Evolutionary conservation across 2,888 invertebrate species (phyloP).

Genomic region (Sesia bembeciformis): DNA sequence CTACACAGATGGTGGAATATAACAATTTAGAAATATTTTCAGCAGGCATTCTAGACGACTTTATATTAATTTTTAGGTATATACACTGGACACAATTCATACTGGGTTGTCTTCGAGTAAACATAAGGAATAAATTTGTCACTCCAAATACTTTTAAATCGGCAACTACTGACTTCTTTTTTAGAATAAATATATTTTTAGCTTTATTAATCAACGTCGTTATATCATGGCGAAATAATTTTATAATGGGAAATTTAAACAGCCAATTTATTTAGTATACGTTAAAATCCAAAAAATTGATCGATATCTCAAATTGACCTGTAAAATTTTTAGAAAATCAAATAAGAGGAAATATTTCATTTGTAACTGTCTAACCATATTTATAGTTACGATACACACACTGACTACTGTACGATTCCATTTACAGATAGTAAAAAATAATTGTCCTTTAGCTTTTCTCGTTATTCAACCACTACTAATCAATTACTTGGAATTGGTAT

Average conservation of each 20-base stretch:
- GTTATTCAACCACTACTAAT: background rate
- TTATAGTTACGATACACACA: background rate
- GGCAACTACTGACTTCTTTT: background rate
- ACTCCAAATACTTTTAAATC: slow-evolving; percentile 13
- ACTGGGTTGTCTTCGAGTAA: slow-evolving; percentile 33
- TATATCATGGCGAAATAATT: background rate
- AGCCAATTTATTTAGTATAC: too few species aligned
- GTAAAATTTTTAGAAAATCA: background rate
- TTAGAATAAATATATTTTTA: background rate
- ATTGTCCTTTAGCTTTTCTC: background rate
- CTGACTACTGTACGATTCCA: background rate
- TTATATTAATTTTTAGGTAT: slow-evolving; percentile 30
- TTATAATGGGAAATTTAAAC: slow-evolving; percentile 1
- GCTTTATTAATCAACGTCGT: background rate
- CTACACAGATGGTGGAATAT: background rate
- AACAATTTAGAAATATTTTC: slow-evolving; percentile 23
- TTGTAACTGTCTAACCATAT: background rate
- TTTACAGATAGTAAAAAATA: background rate
- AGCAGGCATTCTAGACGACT: slow-evolving; percentile 38
- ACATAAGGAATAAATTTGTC: slow-evolving; percentile 32
- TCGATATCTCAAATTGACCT: slow-evolving; percentile 8
- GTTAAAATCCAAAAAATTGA: slow-evolving; percentile 48
- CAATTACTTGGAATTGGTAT: slow-evolving; percentile 18
- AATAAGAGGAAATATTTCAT: background rate
- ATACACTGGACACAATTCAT: slow-evolving; percentile 24